A percentile compares a stretch with the other conserved stretches of the same genome.
These are phyloP conservation scores for Sinelater perroti DNA, from an alignment of 2,888 invertebrate genomes.

Conservation along the genomic window DNA sequence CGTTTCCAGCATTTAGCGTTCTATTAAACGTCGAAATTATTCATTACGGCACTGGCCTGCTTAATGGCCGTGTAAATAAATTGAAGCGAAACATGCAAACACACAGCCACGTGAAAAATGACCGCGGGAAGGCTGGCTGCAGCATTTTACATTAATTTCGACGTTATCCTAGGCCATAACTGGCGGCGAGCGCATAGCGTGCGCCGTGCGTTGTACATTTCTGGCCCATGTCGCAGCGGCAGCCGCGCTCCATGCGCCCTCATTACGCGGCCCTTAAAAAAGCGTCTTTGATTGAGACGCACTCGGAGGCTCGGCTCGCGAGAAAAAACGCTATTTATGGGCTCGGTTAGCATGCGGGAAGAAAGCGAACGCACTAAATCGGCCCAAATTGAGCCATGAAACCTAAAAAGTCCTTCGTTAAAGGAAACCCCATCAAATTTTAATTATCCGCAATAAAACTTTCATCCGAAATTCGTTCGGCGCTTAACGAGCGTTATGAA, in stretches of 20 bases:
- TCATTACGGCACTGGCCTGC: constrained; percentile 1
- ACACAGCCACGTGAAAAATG: constrained; percentile 4
- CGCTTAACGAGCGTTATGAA: background rate
- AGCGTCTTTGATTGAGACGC: too few species aligned
- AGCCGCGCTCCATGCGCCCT: too few species aligned
- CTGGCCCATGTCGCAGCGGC: too few species aligned
- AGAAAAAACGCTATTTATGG: too few species aligned
- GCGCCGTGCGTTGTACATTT: too few species aligned
- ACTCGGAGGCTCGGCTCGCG: too few species aligned
- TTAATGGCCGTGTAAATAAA: constrained; percentile 8
- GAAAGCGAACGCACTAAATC: background rate
- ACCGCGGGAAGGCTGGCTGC: background rate
- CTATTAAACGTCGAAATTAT: constrained; percentile 3
- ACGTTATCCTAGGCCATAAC: background rate
- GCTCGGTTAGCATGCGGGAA: background rate
- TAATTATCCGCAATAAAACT: constrained; percentile 14
- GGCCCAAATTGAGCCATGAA: constrained; percentile 12
- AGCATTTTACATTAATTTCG: background rate
- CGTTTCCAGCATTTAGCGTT: constrained; percentile 10
- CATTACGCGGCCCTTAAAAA: too few species aligned
- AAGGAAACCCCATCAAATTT: constrained; percentile 12
- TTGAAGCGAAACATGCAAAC: constrained; percentile 12
- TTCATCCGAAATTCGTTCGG: background rate
- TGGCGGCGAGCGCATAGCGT: too few species aligned
- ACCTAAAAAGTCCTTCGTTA: constrained; percentile 6